phyloP scores from a whole-genome alignment of 2,888 invertebrate genomes.

The Mythimna loreyi region DNA sequence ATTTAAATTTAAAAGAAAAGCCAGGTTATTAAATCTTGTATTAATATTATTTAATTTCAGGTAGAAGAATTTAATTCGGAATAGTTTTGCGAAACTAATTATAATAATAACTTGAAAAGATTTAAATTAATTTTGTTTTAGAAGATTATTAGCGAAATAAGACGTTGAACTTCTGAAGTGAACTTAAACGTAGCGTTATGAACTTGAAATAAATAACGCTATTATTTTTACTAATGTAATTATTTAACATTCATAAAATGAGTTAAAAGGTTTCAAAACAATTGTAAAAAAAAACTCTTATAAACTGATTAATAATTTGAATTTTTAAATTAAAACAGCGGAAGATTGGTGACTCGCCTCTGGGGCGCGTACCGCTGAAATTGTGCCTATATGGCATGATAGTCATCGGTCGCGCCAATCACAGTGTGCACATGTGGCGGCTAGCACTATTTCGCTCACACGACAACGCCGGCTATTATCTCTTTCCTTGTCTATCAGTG shows the following conservation, averaged over 20 bases:
- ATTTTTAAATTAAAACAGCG: no score
- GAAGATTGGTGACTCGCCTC: no score
- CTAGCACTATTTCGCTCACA: no score
- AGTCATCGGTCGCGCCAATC: no score
- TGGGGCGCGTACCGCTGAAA: no score
- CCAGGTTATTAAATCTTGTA: background rate
- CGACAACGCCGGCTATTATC: no score
- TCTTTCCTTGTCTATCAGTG: no score
- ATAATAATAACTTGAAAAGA: conserved; percentile 1
- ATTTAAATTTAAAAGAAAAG: background rate
- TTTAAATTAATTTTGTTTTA: background rate
- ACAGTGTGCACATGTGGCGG: no score
- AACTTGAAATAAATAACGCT: background rate
- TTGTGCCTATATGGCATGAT: no score
- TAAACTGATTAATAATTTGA: no score
- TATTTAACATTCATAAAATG: background rate
- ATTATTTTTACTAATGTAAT: background rate
- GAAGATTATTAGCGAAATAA: background rate
- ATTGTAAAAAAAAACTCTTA: no score
- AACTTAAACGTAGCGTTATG: background rate
- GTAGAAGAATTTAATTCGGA: no score
- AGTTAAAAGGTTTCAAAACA: background rate
- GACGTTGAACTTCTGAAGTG: background rate
- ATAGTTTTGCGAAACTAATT: background rate
- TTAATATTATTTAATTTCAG: background rate